phyloP scores from a whole-genome alignment of 2,888 invertebrate genomes.

The Mythimna impura region DNA sequence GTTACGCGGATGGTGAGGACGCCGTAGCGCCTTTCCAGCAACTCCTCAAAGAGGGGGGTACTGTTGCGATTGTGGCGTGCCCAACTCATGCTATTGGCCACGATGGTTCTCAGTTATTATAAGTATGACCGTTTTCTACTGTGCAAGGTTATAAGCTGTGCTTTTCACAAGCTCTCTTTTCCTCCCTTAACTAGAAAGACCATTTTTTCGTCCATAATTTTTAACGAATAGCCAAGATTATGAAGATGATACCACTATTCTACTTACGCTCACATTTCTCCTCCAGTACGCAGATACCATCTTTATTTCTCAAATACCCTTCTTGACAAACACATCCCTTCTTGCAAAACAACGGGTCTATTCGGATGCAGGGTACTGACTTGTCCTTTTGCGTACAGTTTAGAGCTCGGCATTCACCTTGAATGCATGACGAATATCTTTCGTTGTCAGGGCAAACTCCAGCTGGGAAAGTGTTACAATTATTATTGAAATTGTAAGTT shows the following conservation, averaged over 20 bases:
- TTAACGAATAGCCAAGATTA: too few species aligned
- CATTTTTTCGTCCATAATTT: too few species aligned
- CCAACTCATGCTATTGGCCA: too few species aligned
- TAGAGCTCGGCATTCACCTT: conserved; percentile 62
- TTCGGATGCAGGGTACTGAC: conserved; percentile 48
- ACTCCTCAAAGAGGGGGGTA: too few species aligned
- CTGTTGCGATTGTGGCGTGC: too few species aligned
- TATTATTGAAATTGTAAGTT: neutral
- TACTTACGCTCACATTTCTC: conserved; percentile 49
- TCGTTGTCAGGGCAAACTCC: conserved; percentile 54
- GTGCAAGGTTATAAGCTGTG: too few species aligned
- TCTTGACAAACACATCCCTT: conserved; percentile 51
- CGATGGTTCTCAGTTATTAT: too few species aligned
- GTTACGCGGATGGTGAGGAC: too few species aligned
- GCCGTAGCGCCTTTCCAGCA: too few species aligned
- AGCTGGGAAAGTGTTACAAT: conserved; percentile 46
- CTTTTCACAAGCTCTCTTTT: too few species aligned
- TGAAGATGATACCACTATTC: neutral
- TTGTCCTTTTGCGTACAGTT: conserved; percentile 58
- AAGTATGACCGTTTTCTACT: too few species aligned
- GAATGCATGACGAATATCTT: conserved; percentile 60
- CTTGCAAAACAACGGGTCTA: conserved; percentile 31
- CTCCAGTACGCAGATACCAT: conserved; percentile 43
- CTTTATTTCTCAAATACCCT: conserved; percentile 37
- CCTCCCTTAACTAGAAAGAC: too few species aligned